These are phyloP conservation scores for Caradrina kadenii DNA, from an alignment of 2,888 invertebrate genomes.

Conservation along the genomic window DNA sequence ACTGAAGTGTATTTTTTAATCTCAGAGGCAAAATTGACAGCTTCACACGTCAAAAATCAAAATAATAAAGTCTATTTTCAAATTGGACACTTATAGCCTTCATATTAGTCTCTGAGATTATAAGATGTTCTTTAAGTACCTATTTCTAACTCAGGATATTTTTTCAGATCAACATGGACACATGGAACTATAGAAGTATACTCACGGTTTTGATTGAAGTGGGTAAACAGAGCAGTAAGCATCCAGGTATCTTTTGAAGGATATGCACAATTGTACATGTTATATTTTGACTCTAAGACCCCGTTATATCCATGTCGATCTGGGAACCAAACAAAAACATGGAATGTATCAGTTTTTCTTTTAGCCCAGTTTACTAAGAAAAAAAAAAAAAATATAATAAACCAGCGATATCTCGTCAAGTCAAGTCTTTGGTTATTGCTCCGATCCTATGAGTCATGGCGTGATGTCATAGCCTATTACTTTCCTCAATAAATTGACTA, in stretches of 20 bases:
- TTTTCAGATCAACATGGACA: conserved; percentile 49
- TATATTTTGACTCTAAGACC: conserved; percentile 66
- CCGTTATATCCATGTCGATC: conserved; percentile 66
- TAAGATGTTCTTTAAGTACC: too few relatives aligned
- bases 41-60: too few relatives aligned
- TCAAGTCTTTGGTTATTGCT: too few relatives aligned
- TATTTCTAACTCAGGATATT: neutral
- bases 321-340: conserved; percentile 65
- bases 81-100: too few relatives aligned
- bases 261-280: conserved; percentile 68
- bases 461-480: too few relatives aligned
- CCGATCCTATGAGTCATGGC: too few relatives aligned
- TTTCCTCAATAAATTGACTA: too few relatives aligned
- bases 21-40: too few relatives aligned
- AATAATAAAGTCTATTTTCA: too few relatives aligned
- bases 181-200: conserved; percentile 54
- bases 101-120: too few relatives aligned
- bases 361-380: conserved; percentile 29
- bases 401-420: neutral
- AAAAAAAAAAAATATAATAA: conserved; percentile 7
- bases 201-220: conserved; percentile 68
- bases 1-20: too few relatives aligned
- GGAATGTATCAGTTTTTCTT: conserved; percentile 54
- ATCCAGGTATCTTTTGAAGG: conserved; percentile 67
- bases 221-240: conserved; percentile 67